phyloP scores from a whole-genome alignment of 2,113 vertebrate genomes.

The Thomomys bottae region DNA sequence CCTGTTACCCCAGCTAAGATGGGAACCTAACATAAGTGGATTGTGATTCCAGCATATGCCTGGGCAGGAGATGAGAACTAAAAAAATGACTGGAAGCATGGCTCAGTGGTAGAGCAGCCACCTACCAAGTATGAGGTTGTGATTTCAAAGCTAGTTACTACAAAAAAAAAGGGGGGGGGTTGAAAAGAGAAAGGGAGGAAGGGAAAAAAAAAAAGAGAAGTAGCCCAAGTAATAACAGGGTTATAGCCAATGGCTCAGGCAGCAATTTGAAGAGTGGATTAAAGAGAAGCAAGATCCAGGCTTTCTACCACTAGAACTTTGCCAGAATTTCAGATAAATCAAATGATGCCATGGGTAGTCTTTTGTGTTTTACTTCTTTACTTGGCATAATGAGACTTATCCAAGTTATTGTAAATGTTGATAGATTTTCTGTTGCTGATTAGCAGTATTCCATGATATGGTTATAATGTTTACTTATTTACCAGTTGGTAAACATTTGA shows the following conservation, averaged over 20 bases:
- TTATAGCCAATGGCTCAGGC: not conserved
- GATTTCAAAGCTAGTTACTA: too few relatives aligned
- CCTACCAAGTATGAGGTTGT: too few relatives aligned
- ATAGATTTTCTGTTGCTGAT: not conserved
- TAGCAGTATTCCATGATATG: not conserved
- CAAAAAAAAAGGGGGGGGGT: too few relatives aligned
- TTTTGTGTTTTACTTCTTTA: conserved; percentile 24
- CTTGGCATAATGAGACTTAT: conserved; percentile 19
- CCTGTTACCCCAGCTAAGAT: too few relatives aligned
- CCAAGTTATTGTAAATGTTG: not conserved
- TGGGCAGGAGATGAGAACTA: too few relatives aligned
- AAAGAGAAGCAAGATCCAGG: not conserved
- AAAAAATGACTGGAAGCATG: too few relatives aligned
- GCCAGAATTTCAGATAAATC: not conserved
- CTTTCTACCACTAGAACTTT: not conserved
- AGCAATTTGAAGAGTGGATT: not conserved
- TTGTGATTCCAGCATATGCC: too few relatives aligned
- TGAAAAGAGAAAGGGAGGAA: too few relatives aligned
- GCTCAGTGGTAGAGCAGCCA: too few relatives aligned
- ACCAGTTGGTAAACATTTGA: not conserved
- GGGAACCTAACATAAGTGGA: too few relatives aligned
- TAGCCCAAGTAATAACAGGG: not conserved
- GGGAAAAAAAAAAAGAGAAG: not conserved
- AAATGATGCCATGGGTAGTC: not conserved
- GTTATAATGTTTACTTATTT: not conserved